These are phyloP conservation scores for Xyrichtys novacula DNA, from an alignment of 2,797 vertebrate species.

Conservation along the genomic window DNA sequence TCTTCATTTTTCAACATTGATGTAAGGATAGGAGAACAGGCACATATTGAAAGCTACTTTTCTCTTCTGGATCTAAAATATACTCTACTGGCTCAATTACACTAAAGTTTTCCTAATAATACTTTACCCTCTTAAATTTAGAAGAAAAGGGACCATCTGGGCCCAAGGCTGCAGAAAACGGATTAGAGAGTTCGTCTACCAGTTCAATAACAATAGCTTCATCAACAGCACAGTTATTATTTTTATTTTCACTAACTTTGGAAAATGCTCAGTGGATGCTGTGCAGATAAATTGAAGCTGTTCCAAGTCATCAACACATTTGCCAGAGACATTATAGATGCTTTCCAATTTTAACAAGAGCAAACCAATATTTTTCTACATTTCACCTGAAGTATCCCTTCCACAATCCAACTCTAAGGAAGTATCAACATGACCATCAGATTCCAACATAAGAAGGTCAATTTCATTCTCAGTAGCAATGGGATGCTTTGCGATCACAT, in stretches of 20 bases:
- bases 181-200: constrained; percentile 1
- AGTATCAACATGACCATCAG: not conserved
- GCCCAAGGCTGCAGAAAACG: not conserved
- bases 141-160: not conserved
- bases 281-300: not conserved
- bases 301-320: not conserved
- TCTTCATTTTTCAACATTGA: not conserved
- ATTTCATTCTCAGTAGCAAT: not conserved
- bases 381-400: not conserved
- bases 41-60: not conserved
- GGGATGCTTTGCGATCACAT: not conserved
- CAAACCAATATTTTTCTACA: not conserved
- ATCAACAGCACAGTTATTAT: constrained; percentile 10
- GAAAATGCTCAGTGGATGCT: no score
- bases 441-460: not conserved
- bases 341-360: not conserved
- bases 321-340: not conserved
- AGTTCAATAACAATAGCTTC: not conserved
- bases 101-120: constrained; percentile 1
- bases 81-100: constrained; percentile 6
- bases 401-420: no score
- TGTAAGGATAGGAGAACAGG: not conserved
- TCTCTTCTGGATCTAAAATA: not conserved
- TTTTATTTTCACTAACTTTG: constrained; percentile 1
- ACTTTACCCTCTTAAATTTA: constrained; percentile 17